A percentile compares a stretch with the other conserved stretches of the same genome.
These are phyloP conservation scores for Odontamblyopus rebecca DNA, from an alignment of 2,797 vertebrate species.

Conservation along the genomic window DNA sequence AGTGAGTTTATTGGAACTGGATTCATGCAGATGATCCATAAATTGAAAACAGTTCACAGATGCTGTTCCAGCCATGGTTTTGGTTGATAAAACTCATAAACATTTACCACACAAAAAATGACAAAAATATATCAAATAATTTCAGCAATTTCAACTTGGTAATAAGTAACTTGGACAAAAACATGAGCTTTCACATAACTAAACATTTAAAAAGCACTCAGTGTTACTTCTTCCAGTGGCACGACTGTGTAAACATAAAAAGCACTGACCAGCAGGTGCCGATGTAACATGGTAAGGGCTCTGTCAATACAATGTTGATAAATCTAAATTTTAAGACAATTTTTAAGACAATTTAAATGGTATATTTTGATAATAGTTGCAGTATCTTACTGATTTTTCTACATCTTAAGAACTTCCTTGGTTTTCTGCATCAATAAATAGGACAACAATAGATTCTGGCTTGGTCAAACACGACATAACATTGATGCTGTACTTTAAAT, in stretches of 20 bases:
- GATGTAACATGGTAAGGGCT: not conserved
- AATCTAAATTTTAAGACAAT: not conserved
- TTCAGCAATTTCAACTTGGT: not conserved
- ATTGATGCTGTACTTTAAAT: not conserved
- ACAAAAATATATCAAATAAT: not conserved
- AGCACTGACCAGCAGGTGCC: conserved; percentile 46
- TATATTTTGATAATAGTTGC: not conserved
- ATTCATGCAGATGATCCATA: not conserved
- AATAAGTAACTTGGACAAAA: not conserved
- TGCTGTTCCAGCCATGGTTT: not conserved
- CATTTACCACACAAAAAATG: not conserved
- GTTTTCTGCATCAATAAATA: conserved; percentile 1
- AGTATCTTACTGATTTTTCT: not conserved
- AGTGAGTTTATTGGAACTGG: not conserved
- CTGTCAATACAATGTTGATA: conserved; percentile 9
- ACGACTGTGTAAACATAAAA: not conserved
- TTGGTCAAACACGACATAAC: not conserved
- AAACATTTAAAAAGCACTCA: not conserved
- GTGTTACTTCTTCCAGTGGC: not conserved
- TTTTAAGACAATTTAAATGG: not conserved
- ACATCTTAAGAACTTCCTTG: not conserved
- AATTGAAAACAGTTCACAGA: not conserved
- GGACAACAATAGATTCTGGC: not conserved
- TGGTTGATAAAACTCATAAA: not conserved
- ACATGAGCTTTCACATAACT: not conserved